Conservation (phyloP, 2,113 vertebrate species). For the Poeciliopsis prolifica region DNA sequence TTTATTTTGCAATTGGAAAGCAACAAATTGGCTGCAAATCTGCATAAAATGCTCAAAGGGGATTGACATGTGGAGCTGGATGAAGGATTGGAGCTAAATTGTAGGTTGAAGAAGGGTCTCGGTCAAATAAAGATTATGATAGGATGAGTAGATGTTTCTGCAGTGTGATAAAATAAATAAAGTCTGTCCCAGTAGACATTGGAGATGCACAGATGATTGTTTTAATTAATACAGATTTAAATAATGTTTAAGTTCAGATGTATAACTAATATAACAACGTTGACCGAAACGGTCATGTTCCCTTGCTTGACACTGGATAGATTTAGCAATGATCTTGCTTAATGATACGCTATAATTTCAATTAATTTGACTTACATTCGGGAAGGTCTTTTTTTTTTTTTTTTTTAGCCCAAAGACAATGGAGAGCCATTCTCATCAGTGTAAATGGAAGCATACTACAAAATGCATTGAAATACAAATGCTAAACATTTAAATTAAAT, state of each 20-base stretch:
- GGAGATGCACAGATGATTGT: slow-evolving; percentile 10
- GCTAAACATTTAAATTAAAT: too few relatives aligned
- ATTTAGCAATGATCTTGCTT: not conserved
- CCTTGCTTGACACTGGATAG: not conserved
- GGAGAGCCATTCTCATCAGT: not conserved
- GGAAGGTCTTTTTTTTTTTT: not conserved
- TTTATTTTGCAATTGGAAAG: slow-evolving; percentile 64
- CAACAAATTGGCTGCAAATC: slow-evolving; percentile 74
- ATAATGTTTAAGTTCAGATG: slow-evolving; percentile 31
- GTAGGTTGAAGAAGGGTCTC: slow-evolving; percentile 17
- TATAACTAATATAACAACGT: slow-evolving; percentile 11
- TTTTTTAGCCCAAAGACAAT: not conserved
- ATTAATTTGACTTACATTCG: not conserved
- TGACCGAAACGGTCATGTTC: not conserved
- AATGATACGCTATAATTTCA: not conserved
- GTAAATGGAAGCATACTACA: not conserved
- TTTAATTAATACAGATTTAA: not conserved
- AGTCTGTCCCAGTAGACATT: slow-evolving; percentile 1
- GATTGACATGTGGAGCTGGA: slow-evolving; percentile 27
- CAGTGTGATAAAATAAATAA: slow-evolving; percentile 29
- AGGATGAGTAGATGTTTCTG: slow-evolving; percentile 9
- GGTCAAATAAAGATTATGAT: slow-evolving; percentile 40
- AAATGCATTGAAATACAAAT: not conserved
- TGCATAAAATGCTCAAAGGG: slow-evolving; percentile 50
- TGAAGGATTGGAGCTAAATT: slow-evolving; percentile 23